A percentile compares a stretch with the other conserved stretches of the same genome.
Evolutionary conservation across 2,888 invertebrate genomes (phyloP).

Genomic region (Hipparchia sbordonii): DNA sequence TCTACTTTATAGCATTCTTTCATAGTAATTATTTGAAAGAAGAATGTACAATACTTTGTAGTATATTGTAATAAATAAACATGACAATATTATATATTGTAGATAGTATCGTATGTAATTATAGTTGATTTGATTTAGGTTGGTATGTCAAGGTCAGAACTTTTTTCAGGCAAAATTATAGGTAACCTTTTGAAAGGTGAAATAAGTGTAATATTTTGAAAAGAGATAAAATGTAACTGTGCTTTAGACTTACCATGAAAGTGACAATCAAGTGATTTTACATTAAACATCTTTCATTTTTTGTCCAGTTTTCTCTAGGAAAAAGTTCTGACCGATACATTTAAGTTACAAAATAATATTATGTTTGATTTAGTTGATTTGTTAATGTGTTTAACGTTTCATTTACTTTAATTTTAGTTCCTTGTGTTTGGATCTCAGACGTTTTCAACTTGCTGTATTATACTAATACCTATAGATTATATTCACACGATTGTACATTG

Average conservation of each 20-base stretch:
- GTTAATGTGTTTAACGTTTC: constrained; percentile 32
- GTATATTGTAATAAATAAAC: constrained; percentile 58
- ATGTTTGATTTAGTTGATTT: constrained; percentile 26
- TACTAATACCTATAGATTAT: constrained; percentile 42
- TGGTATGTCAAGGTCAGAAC: background rate
- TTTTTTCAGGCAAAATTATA: background rate
- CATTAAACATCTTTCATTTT: no score
- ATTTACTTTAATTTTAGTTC: constrained; percentile 58
- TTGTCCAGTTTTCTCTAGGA: background rate
- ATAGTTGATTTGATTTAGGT: constrained; percentile 35
- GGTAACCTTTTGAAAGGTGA: no score
- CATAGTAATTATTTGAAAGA: constrained; percentile 17
- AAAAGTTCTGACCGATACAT: constrained; percentile 7
- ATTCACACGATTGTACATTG: constrained; percentile 40
- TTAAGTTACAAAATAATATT: constrained; percentile 5
- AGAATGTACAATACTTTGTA: constrained; percentile 39
- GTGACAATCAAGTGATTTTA: no score
- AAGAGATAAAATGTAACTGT: no score
- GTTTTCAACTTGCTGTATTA: constrained; percentile 63
- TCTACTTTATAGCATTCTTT: constrained; percentile 23
- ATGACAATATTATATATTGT: constrained; percentile 67
- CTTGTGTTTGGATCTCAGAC: constrained; percentile 73
- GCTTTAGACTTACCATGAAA: no score
- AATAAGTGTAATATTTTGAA: no score
- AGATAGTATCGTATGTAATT: constrained; percentile 49